Evolutionary conservation across 2,888 invertebrate genomes (phyloP), one percentile per base, ranked within the genome.

Genomic region (Lasioglossum lativentre): DNA sequence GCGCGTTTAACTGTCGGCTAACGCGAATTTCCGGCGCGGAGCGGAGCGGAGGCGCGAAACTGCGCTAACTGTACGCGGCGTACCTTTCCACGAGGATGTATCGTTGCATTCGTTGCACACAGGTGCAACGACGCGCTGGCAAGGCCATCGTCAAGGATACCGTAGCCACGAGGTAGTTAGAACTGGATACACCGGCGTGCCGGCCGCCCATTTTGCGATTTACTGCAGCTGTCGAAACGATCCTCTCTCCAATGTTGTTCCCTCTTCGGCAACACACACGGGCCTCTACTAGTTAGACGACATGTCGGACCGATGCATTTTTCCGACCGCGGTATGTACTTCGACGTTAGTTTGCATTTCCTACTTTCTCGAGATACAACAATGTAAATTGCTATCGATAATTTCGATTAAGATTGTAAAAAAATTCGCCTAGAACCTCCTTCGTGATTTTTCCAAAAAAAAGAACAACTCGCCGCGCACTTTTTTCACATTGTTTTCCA

Each of bases 121-220:
- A n/a, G 40, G 34, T 78, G 85, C 87, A 85, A 81, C 84, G 77
- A 80, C 88, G 86, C 78, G 80, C 79, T 83, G 59, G 86, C 91
- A 91, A 92, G 91, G 91, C 85, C 92, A 87, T 80, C 83, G 80
- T 76, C 88, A 91, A 91, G 91, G 91, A 88, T 92, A 88, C 74
- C 68, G 74, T 63, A 38, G 80, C 76, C 75, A 47, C 80, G 76
- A 81, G 80, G 81, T 79, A 80, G 79, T 70, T 81, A 76, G 79
- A 88, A 86, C 86, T 83, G 89, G 88, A 89, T 90, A 77, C 66
- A 66, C 83, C 80, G 68, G 74, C 30, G 85, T 70, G 70, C 45
- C 42, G 66, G 71, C 78, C 70, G 40, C 56, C 82, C 82, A 74
- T 81, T 89, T 82, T 79, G 75, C 79, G 77, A 80, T 86, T 86